These are phyloP conservation scores for Sycophaga agraensis DNA, from an alignment of 1,140 invertebrate species.

Conservation along the genomic window DNA sequence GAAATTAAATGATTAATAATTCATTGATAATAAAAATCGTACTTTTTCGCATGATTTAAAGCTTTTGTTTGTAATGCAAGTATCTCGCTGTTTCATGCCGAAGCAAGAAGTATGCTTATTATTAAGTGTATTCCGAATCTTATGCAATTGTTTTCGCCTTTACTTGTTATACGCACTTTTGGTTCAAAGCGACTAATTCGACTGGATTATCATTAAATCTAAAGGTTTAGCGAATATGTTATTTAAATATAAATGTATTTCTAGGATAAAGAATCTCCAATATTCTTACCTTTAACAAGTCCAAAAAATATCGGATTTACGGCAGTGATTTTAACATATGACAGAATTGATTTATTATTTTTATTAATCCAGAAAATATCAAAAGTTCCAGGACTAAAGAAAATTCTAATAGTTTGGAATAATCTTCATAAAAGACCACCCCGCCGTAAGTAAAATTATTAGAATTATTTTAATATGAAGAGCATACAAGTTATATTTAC, in stretches of 20 bases:
- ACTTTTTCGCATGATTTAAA: too few relatives aligned
- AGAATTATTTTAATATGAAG: background rate
- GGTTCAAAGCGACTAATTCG: too few relatives aligned
- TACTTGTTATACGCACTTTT: too few relatives aligned
- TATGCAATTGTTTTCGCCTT: too few relatives aligned
- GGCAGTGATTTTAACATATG: constrained; percentile 88
- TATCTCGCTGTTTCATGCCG: too few relatives aligned
- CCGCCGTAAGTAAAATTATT: constrained; percentile 61
- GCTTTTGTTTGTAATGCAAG: too few relatives aligned
- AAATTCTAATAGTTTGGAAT: constrained; percentile 91
- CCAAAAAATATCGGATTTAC: constrained; percentile 87
- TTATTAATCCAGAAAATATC: constrained; percentile 78
- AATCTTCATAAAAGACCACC: constrained; percentile 87
- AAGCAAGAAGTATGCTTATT: too few relatives aligned
- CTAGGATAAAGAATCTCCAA: constrained; percentile 65
- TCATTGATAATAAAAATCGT: too few relatives aligned
- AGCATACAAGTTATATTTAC: constrained; percentile 3
- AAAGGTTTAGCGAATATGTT: too few relatives aligned
- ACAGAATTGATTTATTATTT: constrained; percentile 87
- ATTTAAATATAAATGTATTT: constrained; percentile 19
- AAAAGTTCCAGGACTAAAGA: constrained; percentile 80
- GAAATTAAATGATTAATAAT: too few relatives aligned
- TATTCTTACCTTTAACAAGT: constrained; percentile 82
- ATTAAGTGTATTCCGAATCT: too few relatives aligned
- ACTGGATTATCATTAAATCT: too few relatives aligned